Evolutionary conservation across 2,888 invertebrate species (phyloP), one percentile per base, ranked within the genome.

Genomic region (Hoplodrina blanda): DNA sequence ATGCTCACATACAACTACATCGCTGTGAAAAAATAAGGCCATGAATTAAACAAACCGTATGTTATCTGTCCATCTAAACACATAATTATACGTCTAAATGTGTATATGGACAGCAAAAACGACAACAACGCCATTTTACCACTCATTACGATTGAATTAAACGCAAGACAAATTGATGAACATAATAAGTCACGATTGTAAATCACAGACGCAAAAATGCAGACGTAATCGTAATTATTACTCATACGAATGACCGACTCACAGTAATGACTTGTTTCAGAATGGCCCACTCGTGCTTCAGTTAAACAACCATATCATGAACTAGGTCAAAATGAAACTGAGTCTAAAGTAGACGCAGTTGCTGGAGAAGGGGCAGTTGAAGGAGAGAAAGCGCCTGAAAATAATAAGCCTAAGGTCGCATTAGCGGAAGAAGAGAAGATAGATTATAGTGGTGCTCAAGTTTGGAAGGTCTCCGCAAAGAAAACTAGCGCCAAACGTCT

Each of bases 361-460:
- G 63, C 64, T 46, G 49, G 54, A 19, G 78, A 61, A 62, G 60
- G 61, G 41, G 61, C 8, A 61, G 37, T 33, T 62, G 56, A 66
- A 15, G 56, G 37, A 50, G 65, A 81, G 53, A 78, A 85, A 77
- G 73, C 81, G 19, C 54, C 81, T 59, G 78, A 80, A 60, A 62
- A 69, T n/a, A 81, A 78, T 44, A 85, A 85, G 50, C 78, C 87
- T 46, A 84, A 84, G 60, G 62, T 82, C 56, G 79, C 83, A 19
- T 63, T 73, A 61, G 70, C 57, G 57, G 77, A 83, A 65, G 85
- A 86, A 59, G 88, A 86, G 19, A 94, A 88, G 85, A 96, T 98
- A 55, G 97, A 97, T 62, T 98, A 98, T 90, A 96, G 97, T 61
- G 98, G 98, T 4, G 97, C 97, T 20, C 98, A 98, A 92, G 91